phyloP scores from a whole-genome alignment of 1,140 invertebrate genomes.

The Drosophila sulfurigaster region DNA sequence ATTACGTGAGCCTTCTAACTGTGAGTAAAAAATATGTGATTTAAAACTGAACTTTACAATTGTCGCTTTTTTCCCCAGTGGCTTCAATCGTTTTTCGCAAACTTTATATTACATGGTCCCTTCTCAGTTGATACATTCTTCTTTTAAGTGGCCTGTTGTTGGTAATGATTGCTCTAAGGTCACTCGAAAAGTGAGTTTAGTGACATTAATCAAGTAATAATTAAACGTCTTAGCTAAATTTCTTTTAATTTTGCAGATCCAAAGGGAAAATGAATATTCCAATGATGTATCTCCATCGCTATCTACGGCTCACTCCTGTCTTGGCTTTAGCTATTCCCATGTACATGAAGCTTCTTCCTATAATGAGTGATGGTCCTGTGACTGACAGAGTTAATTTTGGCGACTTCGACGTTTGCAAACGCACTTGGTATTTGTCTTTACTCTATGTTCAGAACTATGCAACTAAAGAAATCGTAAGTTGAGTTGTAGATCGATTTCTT shows the following conservation, averaged over 20 bases:
- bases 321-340: slow-evolving; percentile 39
- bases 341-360: neutral
- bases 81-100: slow-evolving; percentile 85
- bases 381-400: slow-evolving; percentile 23
- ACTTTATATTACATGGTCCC: slow-evolving; percentile 86
- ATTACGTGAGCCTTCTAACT: slow-evolving; percentile 48
- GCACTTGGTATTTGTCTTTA: slow-evolving; percentile 58
- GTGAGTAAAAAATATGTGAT: neutral
- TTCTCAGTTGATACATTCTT: slow-evolving; percentile 90
- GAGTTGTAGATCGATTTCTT: neutral
- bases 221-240: neutral
- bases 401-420: slow-evolving; percentile 55
- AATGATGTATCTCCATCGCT: slow-evolving; percentile 73
- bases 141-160: slow-evolving; percentile 89
- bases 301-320: slow-evolving; percentile 68
- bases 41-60: neutral
- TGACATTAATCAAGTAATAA: neutral
- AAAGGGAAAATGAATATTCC: slow-evolving; percentile 67
- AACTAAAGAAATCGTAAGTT: slow-evolving; percentile 37
- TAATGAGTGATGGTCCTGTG: slow-evolving; percentile 48
- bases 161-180: slow-evolving; percentile 87
- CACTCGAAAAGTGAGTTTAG: slow-evolving; percentile 87
- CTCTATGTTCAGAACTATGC: slow-evolving; percentile 70
- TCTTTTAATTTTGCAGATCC: slow-evolving; percentile 24
- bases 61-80: slow-evolving; percentile 26